Conservation (phyloP, 2,888 invertebrate genomes). For the Euclidia mi region DNA sequence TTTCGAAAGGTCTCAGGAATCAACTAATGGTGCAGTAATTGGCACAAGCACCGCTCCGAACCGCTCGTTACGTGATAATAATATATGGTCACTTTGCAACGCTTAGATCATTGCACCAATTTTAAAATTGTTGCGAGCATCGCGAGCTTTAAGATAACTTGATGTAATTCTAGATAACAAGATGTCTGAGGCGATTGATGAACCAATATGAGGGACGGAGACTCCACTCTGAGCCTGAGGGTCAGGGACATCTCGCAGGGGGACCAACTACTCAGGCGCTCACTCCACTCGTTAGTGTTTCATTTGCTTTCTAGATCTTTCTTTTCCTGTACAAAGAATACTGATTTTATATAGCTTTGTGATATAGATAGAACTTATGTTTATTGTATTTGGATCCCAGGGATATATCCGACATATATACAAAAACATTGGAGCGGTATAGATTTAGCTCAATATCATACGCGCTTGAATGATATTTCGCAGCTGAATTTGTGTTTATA, state of each 20-base stretch:
- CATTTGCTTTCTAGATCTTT: no score
- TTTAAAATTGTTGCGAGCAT: constrained; percentile 4
- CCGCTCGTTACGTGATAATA: constrained; percentile 1
- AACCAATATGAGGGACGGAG: constrained; percentile 2
- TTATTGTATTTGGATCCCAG: neutral
- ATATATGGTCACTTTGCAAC: constrained; percentile 3
- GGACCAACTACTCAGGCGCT: constrained; percentile 5
- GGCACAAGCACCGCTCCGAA: neutral
- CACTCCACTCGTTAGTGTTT: no score
- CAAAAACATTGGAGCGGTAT: constrained; percentile 6
- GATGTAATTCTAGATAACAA: constrained; percentile 1
- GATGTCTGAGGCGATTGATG: constrained; percentile 12
- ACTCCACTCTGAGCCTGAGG: constrained; percentile 2
- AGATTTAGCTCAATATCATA: constrained; percentile 14
- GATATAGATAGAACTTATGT: no score
- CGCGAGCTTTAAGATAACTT: neutral
- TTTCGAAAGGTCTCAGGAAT: no score
- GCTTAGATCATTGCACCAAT: constrained; percentile 10
- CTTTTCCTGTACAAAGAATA: no score
- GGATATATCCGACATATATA: constrained; percentile 2
- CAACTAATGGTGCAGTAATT: constrained; percentile 1
- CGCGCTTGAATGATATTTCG: constrained; percentile 41
- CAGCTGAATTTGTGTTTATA: constrained; percentile 47
- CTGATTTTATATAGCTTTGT: no score
- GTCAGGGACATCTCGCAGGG: constrained; percentile 16